Percentiles rank a stretch among this genome's conserved stretches.
phyloP scores from a whole-genome alignment of 1,140 invertebrate species.

The Drosophila nikananu region DNA sequence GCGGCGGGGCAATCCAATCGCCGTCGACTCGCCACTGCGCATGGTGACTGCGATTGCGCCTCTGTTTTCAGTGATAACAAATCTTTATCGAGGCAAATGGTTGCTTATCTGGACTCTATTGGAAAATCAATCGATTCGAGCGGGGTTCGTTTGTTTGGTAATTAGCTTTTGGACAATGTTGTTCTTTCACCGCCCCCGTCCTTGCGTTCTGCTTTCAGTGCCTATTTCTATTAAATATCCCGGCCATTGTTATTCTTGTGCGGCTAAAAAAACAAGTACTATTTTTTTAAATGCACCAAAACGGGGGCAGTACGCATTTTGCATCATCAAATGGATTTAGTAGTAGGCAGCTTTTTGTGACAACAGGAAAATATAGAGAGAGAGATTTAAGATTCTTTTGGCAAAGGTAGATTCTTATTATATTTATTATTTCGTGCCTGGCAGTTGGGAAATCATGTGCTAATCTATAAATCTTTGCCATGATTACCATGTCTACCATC shows the following conservation, averaged over 20 bases:
- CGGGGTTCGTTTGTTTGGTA: slow-evolving; percentile 76
- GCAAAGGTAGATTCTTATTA: too few relatives aligned
- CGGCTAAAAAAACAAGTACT: slow-evolving; percentile 44
- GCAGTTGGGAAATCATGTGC: too few relatives aligned
- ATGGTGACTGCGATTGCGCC: slow-evolving; percentile 75
- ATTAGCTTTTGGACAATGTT: slow-evolving; percentile 80
- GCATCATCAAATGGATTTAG: neutral
- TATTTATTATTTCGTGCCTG: too few relatives aligned
- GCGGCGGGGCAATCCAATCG: slow-evolving; percentile 69
- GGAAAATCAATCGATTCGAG: slow-evolving; percentile 80
- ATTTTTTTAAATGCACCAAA: slow-evolving; percentile 28
- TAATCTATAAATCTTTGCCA: too few relatives aligned
- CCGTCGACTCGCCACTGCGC: slow-evolving; percentile 69
- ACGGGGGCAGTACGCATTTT: slow-evolving; percentile 17
- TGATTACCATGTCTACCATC: too few relatives aligned
- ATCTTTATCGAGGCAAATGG: slow-evolving; percentile 79
- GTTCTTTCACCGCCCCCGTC: slow-evolving; percentile 27
- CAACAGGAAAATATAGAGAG: too few relatives aligned
- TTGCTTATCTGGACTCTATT: slow-evolving; percentile 73
- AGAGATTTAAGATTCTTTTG: neutral
- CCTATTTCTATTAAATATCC: slow-evolving; percentile 41
- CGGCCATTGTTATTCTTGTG: slow-evolving; percentile 17
- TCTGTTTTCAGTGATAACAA: slow-evolving; percentile 85
- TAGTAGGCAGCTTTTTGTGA: neutral
- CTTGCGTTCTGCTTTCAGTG: slow-evolving; percentile 7